Evolutionary conservation across 2,113 vertebrate genomes (phyloP).

Genomic region (Cynoglossus semilaevis): DNA sequence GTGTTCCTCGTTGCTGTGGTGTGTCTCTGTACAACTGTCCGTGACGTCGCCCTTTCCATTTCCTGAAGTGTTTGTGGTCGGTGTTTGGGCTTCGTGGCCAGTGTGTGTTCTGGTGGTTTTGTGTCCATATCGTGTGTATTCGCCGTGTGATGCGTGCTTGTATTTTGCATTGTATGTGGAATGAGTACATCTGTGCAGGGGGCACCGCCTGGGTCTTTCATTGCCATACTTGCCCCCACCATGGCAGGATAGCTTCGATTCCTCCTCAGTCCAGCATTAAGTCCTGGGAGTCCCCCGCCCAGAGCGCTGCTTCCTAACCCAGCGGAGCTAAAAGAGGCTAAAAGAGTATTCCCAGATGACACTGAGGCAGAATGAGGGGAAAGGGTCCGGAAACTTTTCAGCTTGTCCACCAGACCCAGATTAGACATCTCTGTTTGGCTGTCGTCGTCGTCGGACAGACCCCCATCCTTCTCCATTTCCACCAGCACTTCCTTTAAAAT

Average conservation of each 20-base stretch:
- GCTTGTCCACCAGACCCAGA: conserved; percentile 93
- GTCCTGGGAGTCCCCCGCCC: conserved; percentile 77
- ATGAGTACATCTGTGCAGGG: conserved; percentile 84
- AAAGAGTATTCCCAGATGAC: conserved; percentile 67
- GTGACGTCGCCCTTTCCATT: conserved; percentile 50
- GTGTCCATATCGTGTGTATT: conserved; percentile 21
- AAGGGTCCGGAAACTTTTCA: conserved; percentile 83
- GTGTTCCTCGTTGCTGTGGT: conserved; percentile 61
- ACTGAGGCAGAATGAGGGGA: conserved; percentile 56
- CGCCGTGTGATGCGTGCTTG: conserved; percentile 3
- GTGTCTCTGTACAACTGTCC: conserved; percentile 75
- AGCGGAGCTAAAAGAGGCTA: conserved; percentile 78
- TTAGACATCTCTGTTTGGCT: conserved; percentile 87
- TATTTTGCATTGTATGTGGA: conserved; percentile 56
- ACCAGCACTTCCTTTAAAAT: conserved; percentile 89
- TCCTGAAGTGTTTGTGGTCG: conserved; percentile 35
- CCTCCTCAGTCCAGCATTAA: conserved; percentile 86
- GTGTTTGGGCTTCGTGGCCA: conserved; percentile 16
- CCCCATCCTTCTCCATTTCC: conserved; percentile 74
- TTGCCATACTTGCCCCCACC: conserved; percentile 97
- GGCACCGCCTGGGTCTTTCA: conserved; percentile 86
- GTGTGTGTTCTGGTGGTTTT: conserved; percentile 14
- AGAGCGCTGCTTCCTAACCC: conserved; percentile 74
- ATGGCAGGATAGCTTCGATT: conserved; percentile 94
- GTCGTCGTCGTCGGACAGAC: conserved; percentile 80